Base-by-base conservation (phyloP, 2,888 invertebrate species). In the Aquatica leii region DNA sequence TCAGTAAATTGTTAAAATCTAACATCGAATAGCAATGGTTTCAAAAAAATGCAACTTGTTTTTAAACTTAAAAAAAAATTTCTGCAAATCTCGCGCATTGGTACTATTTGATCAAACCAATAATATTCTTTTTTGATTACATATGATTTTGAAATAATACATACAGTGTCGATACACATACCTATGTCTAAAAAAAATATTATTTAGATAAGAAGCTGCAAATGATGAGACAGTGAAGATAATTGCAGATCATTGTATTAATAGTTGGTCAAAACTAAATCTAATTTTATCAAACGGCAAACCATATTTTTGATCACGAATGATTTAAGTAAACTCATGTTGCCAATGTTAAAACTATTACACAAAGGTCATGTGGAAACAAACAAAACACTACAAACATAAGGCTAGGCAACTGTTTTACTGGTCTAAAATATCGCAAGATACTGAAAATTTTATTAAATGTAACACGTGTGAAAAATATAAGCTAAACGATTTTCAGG, bases 391-490 rank as follows among this genome's bases (percentile, higher is more conserved):
- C 6, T 41, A 41, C n/a, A n/a, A n/a, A n/a, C n/a, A 41, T 41
- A 41, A 15, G 14, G 41, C 41, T 41, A 41, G n/a, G 14, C 41
- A 41, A 41, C 1, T 41, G 14, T 41, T 41, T 41, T 37, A 37
- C 9, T 37, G 37, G 37, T 11, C 37, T 5, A 37, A 37, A 9
- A 8, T 41, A 6, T 24, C 24, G 6, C 24, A 12, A 24, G 46
- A 46, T 18, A 46, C 20, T 20, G 18, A 11, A 6, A 18, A 17
- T 12, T 31, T 70, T 20, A 20, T 18, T 11, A 67, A 61, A 63
- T 15, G 71, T 59, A 21, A 65, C 57, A 53, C 53, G 8, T 71
- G 69, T 58, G 46, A 46, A 46, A 70, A 68, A 61, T 68, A 63
- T 51, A 63, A 31, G 48, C 59, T 56, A 3, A 31, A 37, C 8